Evolutionary conservation across 2,888 invertebrate species (phyloP).

Genomic region (Flexamia atlantica): DNA sequence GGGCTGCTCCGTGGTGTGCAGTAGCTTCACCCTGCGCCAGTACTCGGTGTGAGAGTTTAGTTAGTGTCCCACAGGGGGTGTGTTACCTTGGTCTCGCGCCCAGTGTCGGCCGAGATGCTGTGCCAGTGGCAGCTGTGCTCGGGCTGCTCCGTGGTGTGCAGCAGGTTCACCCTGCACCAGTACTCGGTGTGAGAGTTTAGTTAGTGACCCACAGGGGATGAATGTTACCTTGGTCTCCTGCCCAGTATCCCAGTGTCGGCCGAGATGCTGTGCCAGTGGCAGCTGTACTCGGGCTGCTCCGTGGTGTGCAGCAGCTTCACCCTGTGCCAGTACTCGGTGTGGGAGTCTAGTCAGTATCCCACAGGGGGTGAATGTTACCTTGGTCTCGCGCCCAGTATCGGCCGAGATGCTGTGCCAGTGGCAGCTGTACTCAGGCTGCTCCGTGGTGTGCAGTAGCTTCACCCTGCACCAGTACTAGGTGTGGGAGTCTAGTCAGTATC

Average conservation of each 20-base stretch:
- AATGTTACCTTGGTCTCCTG: too few relatives aligned
- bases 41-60: background rate
- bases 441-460: background rate
- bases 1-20: background rate
- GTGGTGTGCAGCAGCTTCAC: background rate
- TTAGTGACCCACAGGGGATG: too few relatives aligned
- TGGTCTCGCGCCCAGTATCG: too few relatives aligned
- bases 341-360: too few relatives aligned
- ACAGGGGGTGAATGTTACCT: too few relatives aligned
- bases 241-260: too few relatives aligned
- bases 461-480: constrained; percentile 3
- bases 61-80: too few relatives aligned
- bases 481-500: too few relatives aligned
- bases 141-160: background rate
- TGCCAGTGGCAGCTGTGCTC: constrained; percentile 22
- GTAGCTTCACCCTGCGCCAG: background rate
- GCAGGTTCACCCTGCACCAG: constrained; percentile 12
- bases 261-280: too few relatives aligned
- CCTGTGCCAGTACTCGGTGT: constrained; percentile 2
- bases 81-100: constrained; percentile 11
- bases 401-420: too few relatives aligned
- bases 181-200: too few relatives aligned
- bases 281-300: background rate
- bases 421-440: background rate
- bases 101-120: constrained; percentile 9